phyloP scores from a whole-genome alignment of 2,888 invertebrate species.

The Lampropteryx suffumata region DNA sequence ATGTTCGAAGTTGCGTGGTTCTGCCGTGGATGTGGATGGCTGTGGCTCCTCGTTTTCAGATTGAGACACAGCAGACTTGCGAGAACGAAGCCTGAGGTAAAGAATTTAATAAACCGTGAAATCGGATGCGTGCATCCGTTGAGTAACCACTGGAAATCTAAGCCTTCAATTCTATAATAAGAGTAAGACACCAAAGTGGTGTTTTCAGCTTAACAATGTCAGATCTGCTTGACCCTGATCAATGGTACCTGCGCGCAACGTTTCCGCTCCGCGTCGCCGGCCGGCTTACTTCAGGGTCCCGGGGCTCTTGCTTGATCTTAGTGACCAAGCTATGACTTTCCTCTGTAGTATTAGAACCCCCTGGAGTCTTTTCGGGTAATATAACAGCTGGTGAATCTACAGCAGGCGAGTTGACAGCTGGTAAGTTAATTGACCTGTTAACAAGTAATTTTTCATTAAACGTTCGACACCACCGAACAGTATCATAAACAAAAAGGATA shows the following conservation, averaged over 20 bases:
- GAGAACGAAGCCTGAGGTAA: conserved; percentile 66
- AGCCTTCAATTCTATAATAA: too few species aligned
- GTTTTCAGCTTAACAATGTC: too few species aligned
- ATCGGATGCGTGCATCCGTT: background rate
- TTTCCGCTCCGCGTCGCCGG: conserved; percentile 46
- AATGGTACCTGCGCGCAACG: conserved; percentile 51
- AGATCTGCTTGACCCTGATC: too few species aligned
- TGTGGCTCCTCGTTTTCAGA: conserved; percentile 69
- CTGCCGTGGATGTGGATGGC: conserved; percentile 63
- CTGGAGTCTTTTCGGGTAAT: background rate
- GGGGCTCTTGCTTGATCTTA: conserved; percentile 24
- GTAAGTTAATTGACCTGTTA: background rate
- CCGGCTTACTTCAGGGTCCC: conserved; percentile 30
- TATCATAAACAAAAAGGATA: too few species aligned
- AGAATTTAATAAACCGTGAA: background rate
- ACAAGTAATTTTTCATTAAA: background rate
- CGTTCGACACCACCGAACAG: too few species aligned
- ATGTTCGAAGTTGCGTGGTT: conserved; percentile 63
- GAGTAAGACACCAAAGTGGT: too few species aligned
- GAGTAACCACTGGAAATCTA: too few species aligned
- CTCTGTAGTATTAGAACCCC: background rate
- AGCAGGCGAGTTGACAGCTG: background rate
- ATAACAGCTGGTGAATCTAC: conserved; percentile 2
- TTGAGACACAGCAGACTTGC: conserved; percentile 70
- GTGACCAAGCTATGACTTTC: background rate